Conservation (phyloP, 2,113 vertebrate genomes). For the Riparia riparia region DNA sequence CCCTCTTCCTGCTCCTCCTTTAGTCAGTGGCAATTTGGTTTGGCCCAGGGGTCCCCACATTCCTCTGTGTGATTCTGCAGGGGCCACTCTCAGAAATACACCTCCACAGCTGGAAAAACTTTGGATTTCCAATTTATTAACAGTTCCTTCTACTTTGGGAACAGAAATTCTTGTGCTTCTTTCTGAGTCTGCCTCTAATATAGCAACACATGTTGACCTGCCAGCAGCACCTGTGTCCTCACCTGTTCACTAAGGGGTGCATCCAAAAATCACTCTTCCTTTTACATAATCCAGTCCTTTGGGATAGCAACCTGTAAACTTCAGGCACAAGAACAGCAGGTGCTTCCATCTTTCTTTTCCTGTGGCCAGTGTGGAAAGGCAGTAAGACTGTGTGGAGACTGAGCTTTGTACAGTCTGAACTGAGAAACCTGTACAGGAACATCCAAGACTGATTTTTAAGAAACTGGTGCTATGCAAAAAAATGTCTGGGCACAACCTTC, state of each 20-base stretch:
- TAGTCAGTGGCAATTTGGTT: neutral
- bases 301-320: neutral
- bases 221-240: neutral
- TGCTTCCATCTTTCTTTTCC: neutral
- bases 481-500: neutral
- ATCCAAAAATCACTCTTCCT: accelerated
- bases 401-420: neutral
- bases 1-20: neutral
- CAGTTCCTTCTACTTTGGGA: neutral
- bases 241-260: neutral
- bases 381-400: neutral
- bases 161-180: neutral
- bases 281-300: neutral
- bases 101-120: neutral
- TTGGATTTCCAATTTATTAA: neutral
- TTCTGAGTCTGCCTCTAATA: neutral
- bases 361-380: neutral
- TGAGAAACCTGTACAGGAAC: neutral
- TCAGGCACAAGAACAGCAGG: neutral
- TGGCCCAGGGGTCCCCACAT: neutral
- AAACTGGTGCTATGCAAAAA: neutral
- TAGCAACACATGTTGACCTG: neutral
- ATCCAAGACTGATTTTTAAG: neutral
- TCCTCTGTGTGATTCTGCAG: neutral
- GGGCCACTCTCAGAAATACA: neutral